Base-by-base conservation (phyloP, 2,797 vertebrate species). In the Siniperca scherzeri region DNA sequence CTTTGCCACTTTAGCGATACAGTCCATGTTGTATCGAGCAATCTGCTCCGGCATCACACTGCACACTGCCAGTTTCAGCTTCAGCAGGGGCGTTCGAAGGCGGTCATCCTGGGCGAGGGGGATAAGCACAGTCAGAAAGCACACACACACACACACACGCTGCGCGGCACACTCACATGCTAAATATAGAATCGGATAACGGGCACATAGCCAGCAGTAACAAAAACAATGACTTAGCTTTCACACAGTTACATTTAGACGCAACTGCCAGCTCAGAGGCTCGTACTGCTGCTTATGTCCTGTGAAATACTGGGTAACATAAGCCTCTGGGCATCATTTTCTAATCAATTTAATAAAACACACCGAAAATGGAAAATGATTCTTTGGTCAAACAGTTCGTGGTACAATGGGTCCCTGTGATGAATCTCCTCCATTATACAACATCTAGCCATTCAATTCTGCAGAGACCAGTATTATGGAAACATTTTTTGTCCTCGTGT, bases 31-130 rank as follows among this genome's bases (percentile, higher is more conserved):
- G 94, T 97, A 99, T 53, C 98, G 97, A 74, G 97, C 97, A 9
- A 99, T 96, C 95, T 99, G 98, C 87, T 98, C 97, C 4, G 98
- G 98, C 98, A 99, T 99, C 86, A 97, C 97, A 0, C 94, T 97
- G 94, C 97, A 98, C 85, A 99, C 97, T 3, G 98, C 98, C 89
- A 99, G 93, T 75, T 98, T 99, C 94, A 99, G 96, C 89, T 98
- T 99, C 71, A 99, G 96, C 88, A 99, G 95, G 17, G 98, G 98
- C 21, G 96, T 94, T 88, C 96, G 96, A 78, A 99, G 95, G 46
- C 97, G 95, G 95, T 99, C 98, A 82, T 99, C 98, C 98, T 99
- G 92, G 60, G 48, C 1, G 8, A 74, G n/a, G 22, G 52, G 19
- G 27, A 82, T 3, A 44, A 56, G 61, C 25, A 59, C 36, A 27